Percentiles rank a stretch among this genome's conserved stretches.
Evolutionary conservation across 2,888 invertebrate genomes (phyloP).

Genomic region (Ormyrus pomaceus): DNA sequence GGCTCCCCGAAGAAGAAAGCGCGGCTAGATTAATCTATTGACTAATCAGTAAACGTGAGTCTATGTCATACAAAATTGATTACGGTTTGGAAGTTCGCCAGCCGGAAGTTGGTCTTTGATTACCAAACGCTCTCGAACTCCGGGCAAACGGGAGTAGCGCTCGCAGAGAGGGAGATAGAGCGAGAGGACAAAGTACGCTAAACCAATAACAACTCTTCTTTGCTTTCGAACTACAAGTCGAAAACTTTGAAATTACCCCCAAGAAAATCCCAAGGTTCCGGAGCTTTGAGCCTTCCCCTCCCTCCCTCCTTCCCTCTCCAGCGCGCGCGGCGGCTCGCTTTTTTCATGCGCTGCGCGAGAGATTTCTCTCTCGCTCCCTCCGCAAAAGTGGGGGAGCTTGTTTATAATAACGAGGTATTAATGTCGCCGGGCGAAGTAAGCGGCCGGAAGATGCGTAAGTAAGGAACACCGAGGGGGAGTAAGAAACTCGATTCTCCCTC

Average conservation of each 20-base stretch:
- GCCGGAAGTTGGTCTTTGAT: conserved; percentile 55
- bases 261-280: conserved; percentile 45
- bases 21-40: conserved; percentile 30
- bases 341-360: conserved; percentile 7
- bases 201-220: conserved; percentile 56
- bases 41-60: conserved; percentile 49
- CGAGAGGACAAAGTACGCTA: conserved; percentile 51
- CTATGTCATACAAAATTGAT: conserved; percentile 55
- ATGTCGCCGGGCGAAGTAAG: conserved; percentile 23
- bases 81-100: conserved; percentile 54
- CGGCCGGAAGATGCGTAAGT: conserved; percentile 19
- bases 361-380: conserved; percentile 2
- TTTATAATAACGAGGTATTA: conserved; percentile 47
- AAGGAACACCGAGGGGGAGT: neutral
- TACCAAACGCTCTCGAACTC: conserved; percentile 48
- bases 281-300: conserved; percentile 22
- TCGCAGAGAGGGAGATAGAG: neutral
- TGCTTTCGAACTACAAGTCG: conserved; percentile 46
- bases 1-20: neutral
- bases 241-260: conserved; percentile 52
- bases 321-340: neutral
- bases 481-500: conserved; percentile 8
- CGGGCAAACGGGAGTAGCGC: neutral
- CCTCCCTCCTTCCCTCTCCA: neutral
- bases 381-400: neutral